Conservation (phyloP, 2,113 vertebrate species). For the Cyrtonyx montezumae region DNA sequence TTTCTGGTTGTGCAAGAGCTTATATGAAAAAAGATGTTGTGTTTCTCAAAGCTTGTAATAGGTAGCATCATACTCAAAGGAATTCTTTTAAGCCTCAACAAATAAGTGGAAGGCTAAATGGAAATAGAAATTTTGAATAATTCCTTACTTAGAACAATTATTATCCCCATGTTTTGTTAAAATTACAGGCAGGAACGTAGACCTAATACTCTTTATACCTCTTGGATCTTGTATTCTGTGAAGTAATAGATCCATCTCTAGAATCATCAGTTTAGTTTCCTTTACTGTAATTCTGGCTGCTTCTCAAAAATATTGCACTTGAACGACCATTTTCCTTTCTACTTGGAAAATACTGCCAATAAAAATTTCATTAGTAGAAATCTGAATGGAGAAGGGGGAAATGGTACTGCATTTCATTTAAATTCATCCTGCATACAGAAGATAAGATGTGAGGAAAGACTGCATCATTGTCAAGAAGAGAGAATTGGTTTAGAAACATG, state of each 20-base stretch:
- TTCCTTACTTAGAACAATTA: background rate
- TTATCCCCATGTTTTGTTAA: background rate
- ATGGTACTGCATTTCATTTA: background rate
- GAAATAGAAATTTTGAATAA: background rate
- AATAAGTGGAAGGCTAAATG: background rate
- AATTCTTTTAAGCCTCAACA: background rate
- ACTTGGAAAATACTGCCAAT: background rate
- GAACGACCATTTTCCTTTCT: background rate
- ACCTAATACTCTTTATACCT: background rate
- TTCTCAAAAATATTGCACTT: slow-evolving; percentile 21
- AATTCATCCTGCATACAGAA: slow-evolving; percentile 6
- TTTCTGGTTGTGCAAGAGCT: background rate
- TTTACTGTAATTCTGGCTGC: slow-evolving; percentile 13
- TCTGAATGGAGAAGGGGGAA: background rate
- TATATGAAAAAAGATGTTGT: background rate
- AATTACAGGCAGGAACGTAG: background rate
- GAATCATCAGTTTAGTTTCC: slow-evolving; percentile 15
- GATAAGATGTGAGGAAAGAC: background rate
- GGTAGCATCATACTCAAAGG: background rate
- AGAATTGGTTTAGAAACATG: background rate
- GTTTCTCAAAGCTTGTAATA: background rate
- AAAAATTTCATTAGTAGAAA: background rate
- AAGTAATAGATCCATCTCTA: slow-evolving; percentile 8
- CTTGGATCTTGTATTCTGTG: background rate
- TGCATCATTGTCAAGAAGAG: background rate